Base-by-base conservation (phyloP, 1,140 invertebrate species). In the Dreissena rostriformis region DNA sequence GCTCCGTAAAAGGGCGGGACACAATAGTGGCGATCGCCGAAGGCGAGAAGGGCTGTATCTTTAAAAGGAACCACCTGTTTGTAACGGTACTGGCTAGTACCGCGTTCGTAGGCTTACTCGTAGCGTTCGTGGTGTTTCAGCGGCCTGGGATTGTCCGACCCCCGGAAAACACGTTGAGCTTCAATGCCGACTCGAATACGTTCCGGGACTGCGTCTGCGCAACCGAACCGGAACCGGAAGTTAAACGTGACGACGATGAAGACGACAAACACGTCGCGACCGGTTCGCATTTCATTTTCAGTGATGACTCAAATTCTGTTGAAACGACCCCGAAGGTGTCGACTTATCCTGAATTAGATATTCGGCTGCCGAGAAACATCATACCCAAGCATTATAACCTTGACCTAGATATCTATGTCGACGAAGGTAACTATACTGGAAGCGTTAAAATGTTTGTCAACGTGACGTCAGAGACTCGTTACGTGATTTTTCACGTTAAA, bases 341-440 rank as follows among this genome's bases (percentile, higher is more conserved):
- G 0, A 71, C 6, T 0, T 1, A 39, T 29, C 77, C 77, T 49
- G 66, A 79, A 79, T 57, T 79, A 22, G 75, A 82, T 22, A 84
- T 91, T 39, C 86, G 90, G 4, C 78, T 91, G 14, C 90, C 90
- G 10, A 73, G 85, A n/a, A 71, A 68, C 29, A 53, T 91, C n/a
- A 79, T 88, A 29, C 90, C 90, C 8, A 72, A 73, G 5, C 79
- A 87, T 66, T 91, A 91, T 81, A 75, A 82, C 55, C 74, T 91
- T 10, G 77, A 86, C 22, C 80, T 91, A 39, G 66, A 79, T 28
- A 63, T 90, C 24, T 80, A 88, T 67, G 68, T 89, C 57, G 73
- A 84, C 4, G 76, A 77, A 10, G 88, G 78, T 24, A 72, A 29
- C 14, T 91, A 89, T 80, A 73, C 68, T 6, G 89, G 89, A 28